These are phyloP conservation scores for Talpa occidentalis DNA, from an alignment of 2,113 vertebrate genomes.

Conservation along the genomic window DNA sequence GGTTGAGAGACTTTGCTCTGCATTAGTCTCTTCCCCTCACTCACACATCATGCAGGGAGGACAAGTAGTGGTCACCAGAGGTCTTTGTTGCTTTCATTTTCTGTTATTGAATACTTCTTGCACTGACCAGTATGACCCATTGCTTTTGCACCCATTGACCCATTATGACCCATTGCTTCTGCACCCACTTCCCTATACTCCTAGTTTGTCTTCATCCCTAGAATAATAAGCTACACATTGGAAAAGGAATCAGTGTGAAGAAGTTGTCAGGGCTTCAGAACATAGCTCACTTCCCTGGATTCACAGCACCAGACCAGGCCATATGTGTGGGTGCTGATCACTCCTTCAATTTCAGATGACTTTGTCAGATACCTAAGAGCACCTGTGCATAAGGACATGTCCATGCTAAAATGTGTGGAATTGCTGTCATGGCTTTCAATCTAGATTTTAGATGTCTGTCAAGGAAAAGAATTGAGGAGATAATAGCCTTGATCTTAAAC, in stretches of 20 bases:
- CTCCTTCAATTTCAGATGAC: neutral
- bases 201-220: neutral
- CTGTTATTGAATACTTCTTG: neutral
- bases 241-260: neutral
- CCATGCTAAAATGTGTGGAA: accelerated
- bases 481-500: neutral
- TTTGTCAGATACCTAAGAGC: neutral
- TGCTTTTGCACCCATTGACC: neutral
- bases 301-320: accelerated
- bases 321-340: no score
- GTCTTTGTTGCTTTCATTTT: neutral
- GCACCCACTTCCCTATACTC: neutral
- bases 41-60: neutral
- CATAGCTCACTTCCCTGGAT: accelerated
- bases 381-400: neutral
- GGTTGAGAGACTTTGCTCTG: neutral
- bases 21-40: neutral
- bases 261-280: neutral
- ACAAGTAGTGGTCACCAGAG: accelerated
- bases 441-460: neutral
- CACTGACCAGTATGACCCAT: accelerated
- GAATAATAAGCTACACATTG: accelerated
- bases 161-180: accelerated
- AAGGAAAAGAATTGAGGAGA: neutral
- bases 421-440: accelerated